Base-by-base conservation (phyloP, 1,140 invertebrate genomes). In the Diuraphis noxia region DNA sequence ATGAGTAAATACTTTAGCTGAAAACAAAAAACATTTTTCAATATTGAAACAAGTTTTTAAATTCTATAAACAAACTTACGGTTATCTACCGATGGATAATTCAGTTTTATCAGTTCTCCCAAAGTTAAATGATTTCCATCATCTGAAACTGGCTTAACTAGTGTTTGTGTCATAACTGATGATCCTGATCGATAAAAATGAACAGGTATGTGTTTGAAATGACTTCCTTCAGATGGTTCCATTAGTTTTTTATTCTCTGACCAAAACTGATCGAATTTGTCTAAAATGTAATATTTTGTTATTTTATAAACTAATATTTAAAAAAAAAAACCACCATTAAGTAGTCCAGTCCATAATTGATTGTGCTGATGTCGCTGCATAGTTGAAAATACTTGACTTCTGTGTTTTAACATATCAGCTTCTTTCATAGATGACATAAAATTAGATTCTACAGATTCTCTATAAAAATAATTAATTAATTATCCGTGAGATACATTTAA, bases 191-290 rank as follows among this genome's bases (percentile, higher is more conserved):
- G 94, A 94, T 99, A 98, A 93, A 98, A 96, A 93, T 97, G 96
- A 93, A 98, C 97, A 91, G 98, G 98, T 95, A 99, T 98, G 94
- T 98, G 96, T 94, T 97, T 98, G 93, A 99, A 99, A 92, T 98
- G 97, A 94, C 95, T 95, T 46, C 97, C 96, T 93, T 95, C 95
- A 92, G 94, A 95, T 19, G 96, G 95, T 94, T 99, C 98, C 98
- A 99, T 99, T 86, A 99, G 94, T 93, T 97, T 96, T 93, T 97
- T 96, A 94, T 99, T 99, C 23, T 99, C 96, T 13, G 97, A 96
- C 99, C 99, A 99, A 94, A 99, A 99, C 94, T 99, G 98, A 94
- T 99, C 98, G 95, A 99, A 99, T 95, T 99, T 99, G 94, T 99
- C 97, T 97, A 94, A 92, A 95, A 94, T 92, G 79, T 77, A 92